Conservation (phyloP, 2,888 invertebrate species). For the Petrophora chlorosata region DNA sequence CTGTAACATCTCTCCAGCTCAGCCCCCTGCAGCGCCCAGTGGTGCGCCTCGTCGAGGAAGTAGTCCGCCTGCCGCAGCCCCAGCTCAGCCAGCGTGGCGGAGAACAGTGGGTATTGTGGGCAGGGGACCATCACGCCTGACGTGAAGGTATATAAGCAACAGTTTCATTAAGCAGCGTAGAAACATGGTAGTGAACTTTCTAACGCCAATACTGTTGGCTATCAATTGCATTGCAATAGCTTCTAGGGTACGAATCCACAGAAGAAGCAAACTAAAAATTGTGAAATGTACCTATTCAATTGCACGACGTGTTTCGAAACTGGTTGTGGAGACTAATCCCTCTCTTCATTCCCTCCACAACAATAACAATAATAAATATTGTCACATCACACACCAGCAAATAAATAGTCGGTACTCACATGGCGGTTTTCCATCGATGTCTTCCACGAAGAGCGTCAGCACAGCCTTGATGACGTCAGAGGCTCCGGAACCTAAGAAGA, state of each 20-base stretch:
- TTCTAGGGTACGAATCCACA: too few relatives aligned
- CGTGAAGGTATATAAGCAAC: too few relatives aligned
- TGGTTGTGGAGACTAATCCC: too few relatives aligned
- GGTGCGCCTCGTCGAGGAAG: constrained; percentile 92
- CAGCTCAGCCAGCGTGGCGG: constrained; percentile 95
- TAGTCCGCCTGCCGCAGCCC: constrained; percentile 92
- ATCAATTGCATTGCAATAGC: too few relatives aligned
- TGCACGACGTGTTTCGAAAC: too few relatives aligned
- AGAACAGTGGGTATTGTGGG: constrained; percentile 98
- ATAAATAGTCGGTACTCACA: constrained; percentile 30
- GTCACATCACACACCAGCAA: not conserved
- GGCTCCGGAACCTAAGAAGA: constrained; percentile 95
- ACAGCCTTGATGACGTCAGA: constrained; percentile 96
- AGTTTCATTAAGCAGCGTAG: too few relatives aligned
- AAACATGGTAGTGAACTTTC: too few relatives aligned
- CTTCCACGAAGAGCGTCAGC: constrained; percentile 86
- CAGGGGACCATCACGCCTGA: constrained; percentile 97
- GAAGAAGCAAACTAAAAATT: too few relatives aligned
- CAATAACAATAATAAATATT: too few relatives aligned
- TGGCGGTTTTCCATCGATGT: constrained; percentile 81
- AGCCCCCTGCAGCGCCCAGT: constrained; percentile 91
- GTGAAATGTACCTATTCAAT: too few relatives aligned
- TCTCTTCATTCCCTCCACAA: too few relatives aligned
- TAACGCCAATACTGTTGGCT: too few relatives aligned
- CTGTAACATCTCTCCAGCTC: constrained; percentile 89